Evolutionary conservation across 2,797 vertebrate species (phyloP).

Genomic region (Acestrorhynchus altus): DNA sequence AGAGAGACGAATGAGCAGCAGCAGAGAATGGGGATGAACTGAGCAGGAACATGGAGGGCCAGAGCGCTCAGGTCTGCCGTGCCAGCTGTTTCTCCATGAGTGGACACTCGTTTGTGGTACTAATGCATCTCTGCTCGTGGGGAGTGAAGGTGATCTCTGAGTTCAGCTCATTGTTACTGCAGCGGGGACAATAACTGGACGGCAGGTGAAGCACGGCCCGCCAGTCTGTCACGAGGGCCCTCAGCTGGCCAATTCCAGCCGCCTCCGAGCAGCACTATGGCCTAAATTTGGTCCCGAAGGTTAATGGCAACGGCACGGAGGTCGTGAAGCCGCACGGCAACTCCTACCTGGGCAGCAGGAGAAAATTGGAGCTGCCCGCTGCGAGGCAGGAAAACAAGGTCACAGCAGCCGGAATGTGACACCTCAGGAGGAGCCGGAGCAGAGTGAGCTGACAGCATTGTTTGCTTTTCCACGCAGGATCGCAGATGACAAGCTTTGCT

Average conservation of each 20-base stretch:
- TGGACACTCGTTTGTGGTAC: slow-evolving; percentile 8
- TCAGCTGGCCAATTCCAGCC: slow-evolving; percentile 54
- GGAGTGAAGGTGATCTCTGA: slow-evolving; percentile 38
- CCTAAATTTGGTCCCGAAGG: slow-evolving; percentile 80
- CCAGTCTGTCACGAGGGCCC: slow-evolving; percentile 51
- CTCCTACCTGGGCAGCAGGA: slow-evolving; percentile 71
- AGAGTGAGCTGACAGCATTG: slow-evolving; percentile 54
- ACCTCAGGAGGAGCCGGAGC: slow-evolving; percentile 57
- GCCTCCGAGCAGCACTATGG: slow-evolving; percentile 57
- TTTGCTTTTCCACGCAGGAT: slow-evolving; percentile 62
- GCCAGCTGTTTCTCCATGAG: slow-evolving; percentile 45
- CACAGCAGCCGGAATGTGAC: slow-evolving; percentile 65
- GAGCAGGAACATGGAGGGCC: slow-evolving; percentile 2
- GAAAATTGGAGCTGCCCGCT: slow-evolving; percentile 63
- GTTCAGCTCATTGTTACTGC: slow-evolving; percentile 33
- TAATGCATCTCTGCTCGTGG: slow-evolving; percentile 35
- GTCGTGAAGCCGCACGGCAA: slow-evolving; percentile 53
- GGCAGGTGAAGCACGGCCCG: slow-evolving; percentile 54
- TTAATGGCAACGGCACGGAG: slow-evolving; percentile 73
- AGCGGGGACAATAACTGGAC: slow-evolving; percentile 49
- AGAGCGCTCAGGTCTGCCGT: slow-evolving; percentile 14
- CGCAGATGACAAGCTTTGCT: slow-evolving; percentile 81
- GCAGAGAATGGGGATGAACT: not conserved
- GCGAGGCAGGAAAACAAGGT: slow-evolving; percentile 78
- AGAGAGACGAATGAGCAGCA: slow-evolving; percentile 37